Conservation (phyloP, 2,113 vertebrate species). For the Menidia beryllina region DNA sequence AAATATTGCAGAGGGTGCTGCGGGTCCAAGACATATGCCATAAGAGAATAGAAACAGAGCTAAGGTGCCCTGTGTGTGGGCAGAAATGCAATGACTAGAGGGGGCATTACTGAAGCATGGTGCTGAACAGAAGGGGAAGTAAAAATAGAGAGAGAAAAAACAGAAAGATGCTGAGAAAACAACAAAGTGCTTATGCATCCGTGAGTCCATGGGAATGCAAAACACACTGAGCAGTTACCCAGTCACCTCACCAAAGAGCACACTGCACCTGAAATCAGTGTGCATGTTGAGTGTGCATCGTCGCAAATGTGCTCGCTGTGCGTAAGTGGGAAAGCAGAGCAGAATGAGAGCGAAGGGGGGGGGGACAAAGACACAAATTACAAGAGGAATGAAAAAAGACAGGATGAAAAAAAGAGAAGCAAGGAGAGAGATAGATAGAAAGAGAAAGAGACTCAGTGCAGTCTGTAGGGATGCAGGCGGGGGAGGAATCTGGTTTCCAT, state of each 20-base stretch:
- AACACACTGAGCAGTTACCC: conserved; percentile 70
- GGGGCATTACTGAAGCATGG: conserved; percentile 77
- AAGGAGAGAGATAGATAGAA: conserved; percentile 59
- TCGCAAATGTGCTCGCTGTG: conserved; percentile 40
- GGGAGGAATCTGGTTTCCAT: conserved; percentile 88
- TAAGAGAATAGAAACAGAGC: conserved; percentile 42
- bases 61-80: conserved; percentile 67
- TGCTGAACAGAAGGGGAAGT: conserved; percentile 74
- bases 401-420: conserved; percentile 73
- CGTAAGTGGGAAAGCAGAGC: conserved; percentile 14
- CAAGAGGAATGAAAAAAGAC: conserved; percentile 71
- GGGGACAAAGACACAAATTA: conserved; percentile 59
- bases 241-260: conserved; percentile 67
- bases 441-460: conserved; percentile 70
- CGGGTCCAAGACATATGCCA: conserved; percentile 40
- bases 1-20: conserved; percentile 47
- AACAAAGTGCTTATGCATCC: conserved; percentile 61
- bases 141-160: conserved; percentile 72
- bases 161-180: conserved; percentile 54
- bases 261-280: conserved; percentile 55
- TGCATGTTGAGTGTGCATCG: conserved; percentile 64
- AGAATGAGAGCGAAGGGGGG: conserved; percentile 10
- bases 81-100: conserved; percentile 75
- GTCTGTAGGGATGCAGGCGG: conserved; percentile 87
- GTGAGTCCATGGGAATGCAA: conserved; percentile 65